Evolutionary conservation across 2,888 invertebrate genomes (phyloP), one percentile per base, ranked within the genome.

Genomic region (Hyles lineata): DNA sequence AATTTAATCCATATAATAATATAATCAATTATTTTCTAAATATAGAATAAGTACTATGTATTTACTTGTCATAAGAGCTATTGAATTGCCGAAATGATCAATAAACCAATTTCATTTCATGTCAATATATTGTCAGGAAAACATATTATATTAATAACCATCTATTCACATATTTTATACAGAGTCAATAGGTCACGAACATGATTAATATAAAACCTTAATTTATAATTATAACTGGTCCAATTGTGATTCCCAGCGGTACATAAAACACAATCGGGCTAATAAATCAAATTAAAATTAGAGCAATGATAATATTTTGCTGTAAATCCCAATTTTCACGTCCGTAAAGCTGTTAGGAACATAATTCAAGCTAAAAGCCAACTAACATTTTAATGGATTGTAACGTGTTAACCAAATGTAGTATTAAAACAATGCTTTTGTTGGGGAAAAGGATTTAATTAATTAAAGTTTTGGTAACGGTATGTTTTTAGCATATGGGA

Each of bases 341-440:
- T n/a, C 23, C 50, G 50, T 25, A 50, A 67, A 67, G 67, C 67
- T 67, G 67, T 67, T 67, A 67, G 67, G 43, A 50, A 23, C 43
- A 67, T 67, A 67, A 67, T 50, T 50, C 67, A 67, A 50, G 67
- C 67, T 67, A 50, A 67, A 67, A 67, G 67, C 50, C 67, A 50
- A 63, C 63, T 63, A 62, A 25, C 55, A 25, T 63, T 63, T 67
- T 50, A 67, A 67, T 50, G 67, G 67, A 23, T 67, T 50, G 67
- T 50, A 50, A 67, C 43, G 67, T 67, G 23, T 55, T 55, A n/a
- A 19, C 55, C 55, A 32, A 43, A 63, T 21, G 43, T 35, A 35
- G 60, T 17, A 60, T 17, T 23, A 60, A 60, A 60, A 60, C 25
- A 55, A 55, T 60, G 25, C 17, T 60, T 25, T 25, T 29, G 25